Conservation (phyloP, 2,888 invertebrate genomes). For the Plagodis pulveraria region DNA sequence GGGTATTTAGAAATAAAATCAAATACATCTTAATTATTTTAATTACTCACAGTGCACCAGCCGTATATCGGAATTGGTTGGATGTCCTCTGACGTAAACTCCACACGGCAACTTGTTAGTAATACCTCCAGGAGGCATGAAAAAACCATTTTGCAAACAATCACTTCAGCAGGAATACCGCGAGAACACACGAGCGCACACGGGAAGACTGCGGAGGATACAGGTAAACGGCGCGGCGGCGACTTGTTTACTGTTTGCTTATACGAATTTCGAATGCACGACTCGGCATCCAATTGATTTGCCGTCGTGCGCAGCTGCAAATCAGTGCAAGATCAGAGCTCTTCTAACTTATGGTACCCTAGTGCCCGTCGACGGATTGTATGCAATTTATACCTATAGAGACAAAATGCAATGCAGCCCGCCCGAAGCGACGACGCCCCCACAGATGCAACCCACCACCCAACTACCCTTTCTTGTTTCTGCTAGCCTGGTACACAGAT, state of each 20-base stretch:
- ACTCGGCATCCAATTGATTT: constrained; percentile 4
- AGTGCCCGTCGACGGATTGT: not conserved
- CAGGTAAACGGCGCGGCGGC: not conserved
- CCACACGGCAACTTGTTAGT: not conserved
- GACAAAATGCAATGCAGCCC: not conserved
- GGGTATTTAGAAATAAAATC: no score
- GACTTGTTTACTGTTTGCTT: not conserved
- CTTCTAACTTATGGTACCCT: not conserved
- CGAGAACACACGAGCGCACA: no score
- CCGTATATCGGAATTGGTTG: no score
- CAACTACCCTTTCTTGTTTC: not conserved
- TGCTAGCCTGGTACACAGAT: not conserved
- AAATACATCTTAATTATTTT: no score
- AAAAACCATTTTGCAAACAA: not conserved
- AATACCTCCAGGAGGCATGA: not conserved
- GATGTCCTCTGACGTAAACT: no score
- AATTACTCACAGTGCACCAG: no score
- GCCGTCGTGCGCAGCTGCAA: constrained; percentile 12
- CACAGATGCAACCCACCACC: not conserved
- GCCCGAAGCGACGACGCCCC: not conserved
- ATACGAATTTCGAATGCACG: no score
- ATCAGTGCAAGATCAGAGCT: constrained; percentile 23
- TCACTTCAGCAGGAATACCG: no score
- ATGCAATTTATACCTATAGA: not conserved
- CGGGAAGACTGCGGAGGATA: not conserved